Base-by-base conservation (phyloP, 2,888 invertebrate species). In the Tortricodes alternella region DNA sequence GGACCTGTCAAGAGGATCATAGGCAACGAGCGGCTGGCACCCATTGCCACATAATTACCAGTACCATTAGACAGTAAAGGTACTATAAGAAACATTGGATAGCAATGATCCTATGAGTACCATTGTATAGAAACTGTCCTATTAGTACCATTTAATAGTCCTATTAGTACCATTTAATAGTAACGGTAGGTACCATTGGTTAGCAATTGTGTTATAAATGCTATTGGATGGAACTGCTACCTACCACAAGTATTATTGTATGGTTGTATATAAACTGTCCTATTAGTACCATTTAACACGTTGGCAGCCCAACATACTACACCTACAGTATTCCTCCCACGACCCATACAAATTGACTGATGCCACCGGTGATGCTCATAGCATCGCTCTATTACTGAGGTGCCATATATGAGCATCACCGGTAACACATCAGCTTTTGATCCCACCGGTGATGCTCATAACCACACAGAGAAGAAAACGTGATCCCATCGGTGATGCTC, bases 1-100 rank as follows among this genome's bases (percentile, higher is more conserved):
- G 89, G 89, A 56, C 89, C 85, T 50, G 78, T 91, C 69, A 89
- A 80, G 78, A 89, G 85, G 72, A 76, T 83, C 50, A 74, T 89
- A 51, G 78, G 76, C 34, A 79, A 76, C 62, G 85, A 88, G 58
- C 85, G 89, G 2, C 75, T 91, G 19, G 76, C 89, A n/a, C 89
- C 90, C 7, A 85, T 90, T 44, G 78, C 83, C 27, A 86, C 88
- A 0, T 82, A 85, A 71, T 59, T 32, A 51, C 38, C 44, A 32
- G 15, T 32, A 27, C 27, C 46, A 23, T 41, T 41, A 11, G 29
- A 29, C n/a, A 16, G 13, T 15, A 15, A 41, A 15, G 5, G 37
- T 18, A 37, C 35, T n/a, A n/a, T n/a, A 11, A 29, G 29, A n/a
- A 29, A 9, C 11, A n/a, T 29, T 29, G 29, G 29, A 29, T 29